Evolutionary conservation across 2,797 vertebrate species (phyloP), one percentile per base, ranked within the genome.

Genomic region (Psittacula echo): DNA sequence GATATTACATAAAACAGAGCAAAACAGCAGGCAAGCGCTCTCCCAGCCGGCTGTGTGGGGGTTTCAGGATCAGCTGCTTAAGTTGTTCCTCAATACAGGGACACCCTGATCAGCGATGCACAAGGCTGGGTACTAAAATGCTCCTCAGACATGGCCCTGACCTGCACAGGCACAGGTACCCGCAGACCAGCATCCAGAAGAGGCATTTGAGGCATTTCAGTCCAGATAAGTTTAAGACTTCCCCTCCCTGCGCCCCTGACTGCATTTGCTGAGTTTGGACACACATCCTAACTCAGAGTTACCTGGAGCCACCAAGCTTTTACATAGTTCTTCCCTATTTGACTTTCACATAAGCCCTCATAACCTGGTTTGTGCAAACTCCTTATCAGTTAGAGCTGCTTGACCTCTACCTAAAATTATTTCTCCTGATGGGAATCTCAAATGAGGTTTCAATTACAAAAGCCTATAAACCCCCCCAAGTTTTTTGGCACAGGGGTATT

Each of bases 351-450:
- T 2, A 87, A 96, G 89, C 56, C 56, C 80, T 81, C 26, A 2
- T 61, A 97, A 92, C 98, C 98, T 51, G 96, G 79, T 98, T 98
- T 96, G 94, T 34, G 47, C 85, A 86, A 85, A 42, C 91, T 85
- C 90, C 29, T 15, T 58, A 47, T 39, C 60, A 26, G 81, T 15
- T 24, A 81, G 78, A 50, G 74, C 94, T 97, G 75, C 92, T 60
- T 96, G 97, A 97, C 97, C 98, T 95, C 95, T 5, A 94, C 96
- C 96, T 97, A 96, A 95, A 98, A 97, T 97, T 95, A 95, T 32
- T 94, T 91, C 96, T 95, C 95, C 90, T 61, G 23, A 27, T 70
- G 97, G 95, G 95, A 95, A 95, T 94, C 96, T 47, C 88, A 94
- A 97, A 96, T 62, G 93, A 93, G 93, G 80, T 62, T 93, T 95